Percentiles rank a stretch among this genome's conserved stretches.
These are phyloP conservation scores for Auanema freiburgensis DNA, from an alignment of 2,888 invertebrate species.

Conservation along the genomic window DNA sequence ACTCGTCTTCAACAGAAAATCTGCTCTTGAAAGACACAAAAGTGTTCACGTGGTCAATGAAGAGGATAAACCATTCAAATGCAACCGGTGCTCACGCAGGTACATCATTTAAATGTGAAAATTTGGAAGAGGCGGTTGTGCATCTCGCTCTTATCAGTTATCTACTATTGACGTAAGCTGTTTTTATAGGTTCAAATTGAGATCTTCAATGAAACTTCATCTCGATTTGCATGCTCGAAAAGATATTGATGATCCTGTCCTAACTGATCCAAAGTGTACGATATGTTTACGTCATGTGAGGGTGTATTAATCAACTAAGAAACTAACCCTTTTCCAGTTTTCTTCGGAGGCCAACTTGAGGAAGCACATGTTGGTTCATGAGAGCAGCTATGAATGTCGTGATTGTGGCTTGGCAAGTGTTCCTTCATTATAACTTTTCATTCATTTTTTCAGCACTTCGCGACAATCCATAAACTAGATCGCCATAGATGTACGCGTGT, in stretches of 20 bases:
- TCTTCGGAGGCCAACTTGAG: constrained; percentile 16
- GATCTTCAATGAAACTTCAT: constrained; percentile 21
- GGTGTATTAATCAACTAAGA: neutral
- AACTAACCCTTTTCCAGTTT: constrained; percentile 8
- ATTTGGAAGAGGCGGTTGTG: too few relatives aligned
- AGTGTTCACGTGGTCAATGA: neutral
- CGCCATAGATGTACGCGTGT: constrained; percentile 12
- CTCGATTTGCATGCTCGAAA: constrained; percentile 22
- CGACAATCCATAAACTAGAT: constrained; percentile 22
- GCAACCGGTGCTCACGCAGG: neutral
- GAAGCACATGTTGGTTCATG: constrained; percentile 20
- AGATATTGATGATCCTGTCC: constrained; percentile 20
- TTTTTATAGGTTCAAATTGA: constrained; percentile 16
- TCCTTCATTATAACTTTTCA: constrained; percentile 1
- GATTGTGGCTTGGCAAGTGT: constrained; percentile 27
- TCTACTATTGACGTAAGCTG: too few relatives aligned
- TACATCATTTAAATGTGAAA: too few relatives aligned
- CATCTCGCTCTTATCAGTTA: too few relatives aligned
- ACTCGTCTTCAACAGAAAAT: neutral
- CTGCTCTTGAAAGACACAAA: neutral
- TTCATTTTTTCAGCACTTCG: constrained; percentile 22
- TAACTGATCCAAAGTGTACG: constrained; percentile 22
- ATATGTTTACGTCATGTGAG: constrained; percentile 23
- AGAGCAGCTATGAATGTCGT: constrained; percentile 26
- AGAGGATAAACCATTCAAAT: constrained; percentile 1